A percentile compares a stretch with the other conserved stretches of the same genome.
These are phyloP conservation scores for Xanthia icteritia DNA, from an alignment of 2,888 invertebrate genomes.

Conservation along the genomic window DNA sequence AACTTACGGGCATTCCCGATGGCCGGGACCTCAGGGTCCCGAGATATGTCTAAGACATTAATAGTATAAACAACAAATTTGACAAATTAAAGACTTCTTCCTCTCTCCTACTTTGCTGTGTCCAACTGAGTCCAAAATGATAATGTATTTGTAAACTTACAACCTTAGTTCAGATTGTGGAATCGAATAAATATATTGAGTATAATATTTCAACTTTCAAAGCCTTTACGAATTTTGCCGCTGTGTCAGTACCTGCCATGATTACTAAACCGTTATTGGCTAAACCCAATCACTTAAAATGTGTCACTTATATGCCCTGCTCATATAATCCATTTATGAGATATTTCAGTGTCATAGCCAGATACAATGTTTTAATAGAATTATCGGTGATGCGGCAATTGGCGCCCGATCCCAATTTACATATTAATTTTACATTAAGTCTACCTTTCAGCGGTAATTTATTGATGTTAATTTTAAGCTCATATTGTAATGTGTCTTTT, in stretches of 20 bases:
- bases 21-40: too few relatives aligned
- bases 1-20: too few relatives aligned
- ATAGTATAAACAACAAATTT: too few relatives aligned
- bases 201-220: too few relatives aligned
- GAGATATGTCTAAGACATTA: too few relatives aligned
- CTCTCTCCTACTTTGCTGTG: too few relatives aligned
- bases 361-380: slow-evolving; percentile 58
- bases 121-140: too few relatives aligned
- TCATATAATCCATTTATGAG: slow-evolving; percentile 1
- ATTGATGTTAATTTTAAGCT: slow-evolving; percentile 48
- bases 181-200: too few relatives aligned
- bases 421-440: slow-evolving; percentile 57
- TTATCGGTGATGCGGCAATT: slow-evolving; percentile 44
- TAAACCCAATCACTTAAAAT: slow-evolving; percentile 24
- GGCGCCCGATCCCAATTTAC: slow-evolving; percentile 51
- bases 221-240: neutral
- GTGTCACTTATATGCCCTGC: neutral
- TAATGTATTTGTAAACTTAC: too few relatives aligned
- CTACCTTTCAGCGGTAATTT: slow-evolving; percentile 48
- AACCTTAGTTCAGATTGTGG: too few relatives aligned
- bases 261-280: neutral
- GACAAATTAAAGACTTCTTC: too few relatives aligned
- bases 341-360: slow-evolving; percentile 53
- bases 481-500: slow-evolving; percentile 30
- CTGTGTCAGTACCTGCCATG: neutral